phyloP scores from a whole-genome alignment of 2,797 vertebrate genomes.

The Manis pentadactyla region DNA sequence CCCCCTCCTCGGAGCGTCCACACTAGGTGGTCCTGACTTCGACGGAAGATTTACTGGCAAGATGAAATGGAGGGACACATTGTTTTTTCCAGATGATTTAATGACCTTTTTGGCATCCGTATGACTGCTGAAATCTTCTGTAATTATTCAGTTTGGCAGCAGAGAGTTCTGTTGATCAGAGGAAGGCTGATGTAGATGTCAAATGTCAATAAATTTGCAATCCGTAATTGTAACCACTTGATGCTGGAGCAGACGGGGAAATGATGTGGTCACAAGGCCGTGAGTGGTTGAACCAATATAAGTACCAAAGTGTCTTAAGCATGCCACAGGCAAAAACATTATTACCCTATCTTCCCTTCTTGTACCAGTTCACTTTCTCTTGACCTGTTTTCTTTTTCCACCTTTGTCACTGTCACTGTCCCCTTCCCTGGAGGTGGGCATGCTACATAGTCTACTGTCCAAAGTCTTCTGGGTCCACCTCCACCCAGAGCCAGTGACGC shows the following conservation, averaged over 20 bases:
- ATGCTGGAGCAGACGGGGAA: constrained; percentile 71
- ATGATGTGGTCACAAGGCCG: constrained; percentile 36
- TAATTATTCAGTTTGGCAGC: constrained; percentile 86
- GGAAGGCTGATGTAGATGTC: constrained; percentile 85
- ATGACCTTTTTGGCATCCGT: constrained; percentile 85
- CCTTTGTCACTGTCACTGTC: background rate
- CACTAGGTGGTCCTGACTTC: constrained; percentile 84
- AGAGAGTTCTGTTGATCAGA: constrained; percentile 85
- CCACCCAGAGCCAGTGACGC: background rate
- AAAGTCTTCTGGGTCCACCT: background rate
- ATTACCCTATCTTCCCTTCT: background rate
- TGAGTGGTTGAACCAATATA: background rate
- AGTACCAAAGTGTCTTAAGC: background rate
- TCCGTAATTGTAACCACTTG: constrained; percentile 82
- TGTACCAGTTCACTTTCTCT: background rate
- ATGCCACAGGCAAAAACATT: background rate
- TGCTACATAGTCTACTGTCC: fast-evolving
- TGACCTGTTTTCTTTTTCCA: background rate
- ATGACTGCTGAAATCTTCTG: constrained; percentile 85
- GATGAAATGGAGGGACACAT: constrained; percentile 82
- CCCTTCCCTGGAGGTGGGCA: background rate
- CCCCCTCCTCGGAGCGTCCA: constrained; percentile 70
- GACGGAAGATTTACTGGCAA: constrained; percentile 85
- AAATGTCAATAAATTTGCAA: constrained; percentile 88
- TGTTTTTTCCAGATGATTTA: constrained; percentile 88